Base-by-base conservation (phyloP, 2,797 vertebrate species). In the Alectoris magna region DNA sequence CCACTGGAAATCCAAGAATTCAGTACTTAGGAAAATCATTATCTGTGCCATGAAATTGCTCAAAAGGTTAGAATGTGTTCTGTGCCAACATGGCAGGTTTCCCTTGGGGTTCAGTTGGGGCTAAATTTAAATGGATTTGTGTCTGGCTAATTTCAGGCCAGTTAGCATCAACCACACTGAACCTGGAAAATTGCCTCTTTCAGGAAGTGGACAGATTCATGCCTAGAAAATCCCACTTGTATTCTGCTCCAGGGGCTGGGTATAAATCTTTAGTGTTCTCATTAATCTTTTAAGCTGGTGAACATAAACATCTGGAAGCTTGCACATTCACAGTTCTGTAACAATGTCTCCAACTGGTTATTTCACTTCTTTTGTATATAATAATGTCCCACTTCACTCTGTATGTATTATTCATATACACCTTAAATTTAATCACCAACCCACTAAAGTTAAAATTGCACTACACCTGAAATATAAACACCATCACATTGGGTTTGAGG, bases 361-460 rank as follows among this genome's bases (percentile, higher is more conserved):
- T 95, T 96, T 93, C 51, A 43, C 74, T 95, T 94, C 77, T 95
- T 97, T 92, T 95, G 91, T 92, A 89, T 92, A 80, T 84, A 94
- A 95, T 96, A 95, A 92, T 92, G 78, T 53, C 79, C 81, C 74
- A 56, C 96, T 96, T 95, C 53, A 90, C 95, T 96, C 79, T 11
- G 70, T 29, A 97, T 97, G 93, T 97, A 97, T 97, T 97, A 97
- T 97, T 98, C 95, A 97, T 96, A 82, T 72, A 83, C 96, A 96
- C 74, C 96, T 97, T 98, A 96, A 96, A 97, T 97, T 97, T 97
- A 97, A 97, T 97, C 96, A 97, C 93, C 90, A 96, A 38, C 58
- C 34, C 78, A 89, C 94, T 95, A 94, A 97, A 96, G 95, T 96
- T 97, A 97, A 97, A 98, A 93, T 97, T 91, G 73, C 88, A 95